phyloP scores from a whole-genome alignment of 2,797 vertebrate genomes.

The Peromyscus nudipes region DNA sequence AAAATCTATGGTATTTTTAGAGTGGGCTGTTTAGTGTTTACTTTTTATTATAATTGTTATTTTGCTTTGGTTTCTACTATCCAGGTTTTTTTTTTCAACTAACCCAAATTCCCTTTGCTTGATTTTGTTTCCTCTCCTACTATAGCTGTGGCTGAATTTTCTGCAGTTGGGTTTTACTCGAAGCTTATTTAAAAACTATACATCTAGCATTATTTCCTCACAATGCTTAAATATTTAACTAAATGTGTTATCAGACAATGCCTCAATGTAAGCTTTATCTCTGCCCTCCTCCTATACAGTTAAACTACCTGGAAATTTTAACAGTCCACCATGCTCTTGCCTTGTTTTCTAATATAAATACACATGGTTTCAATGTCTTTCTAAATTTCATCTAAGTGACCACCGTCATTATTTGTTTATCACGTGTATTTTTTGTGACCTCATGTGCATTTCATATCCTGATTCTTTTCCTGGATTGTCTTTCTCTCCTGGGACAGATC shows the following conservation, averaged over 20 bases:
- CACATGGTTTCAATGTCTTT: not conserved
- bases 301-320: not conserved
- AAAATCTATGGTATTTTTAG: not conserved
- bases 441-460: not conserved
- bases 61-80: not conserved
- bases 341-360: slow-evolving; percentile 16
- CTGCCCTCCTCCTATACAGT: not conserved
- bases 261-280: not conserved
- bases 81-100: not conserved
- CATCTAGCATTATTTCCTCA: not conserved
- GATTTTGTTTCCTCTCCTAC: not conserved
- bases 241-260: not conserved
- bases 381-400: not conserved
- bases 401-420: not conserved
- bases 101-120: too few relatives aligned
- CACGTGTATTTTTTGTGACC: not conserved
- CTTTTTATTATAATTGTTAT: not conserved
- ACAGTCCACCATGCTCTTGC: not conserved
- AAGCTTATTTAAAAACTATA: not conserved
- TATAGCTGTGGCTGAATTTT: not conserved
- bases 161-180: not conserved
- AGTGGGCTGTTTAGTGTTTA: not conserved
- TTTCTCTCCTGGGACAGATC: not conserved
- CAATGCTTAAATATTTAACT: slow-evolving; percentile 2
- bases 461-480: not conserved